Conservation (phyloP, 2,797 vertebrate genomes). For the Sorex maritimensis region DNA sequence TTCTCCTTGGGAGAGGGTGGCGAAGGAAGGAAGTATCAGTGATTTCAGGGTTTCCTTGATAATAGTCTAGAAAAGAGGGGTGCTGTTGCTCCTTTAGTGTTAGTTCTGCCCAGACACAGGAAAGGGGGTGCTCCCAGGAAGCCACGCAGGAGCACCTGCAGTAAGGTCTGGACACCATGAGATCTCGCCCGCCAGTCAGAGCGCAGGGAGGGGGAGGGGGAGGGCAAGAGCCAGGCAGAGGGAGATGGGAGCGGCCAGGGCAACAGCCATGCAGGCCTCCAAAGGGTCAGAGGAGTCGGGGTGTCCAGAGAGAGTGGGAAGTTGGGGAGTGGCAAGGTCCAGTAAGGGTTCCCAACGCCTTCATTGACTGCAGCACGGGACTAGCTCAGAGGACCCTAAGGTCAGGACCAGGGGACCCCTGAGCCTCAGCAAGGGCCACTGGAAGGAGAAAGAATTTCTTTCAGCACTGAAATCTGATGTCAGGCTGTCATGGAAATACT, state of each 20-base stretch:
- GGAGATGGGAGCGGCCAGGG: not conserved
- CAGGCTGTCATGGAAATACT: not conserved
- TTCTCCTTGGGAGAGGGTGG: not conserved
- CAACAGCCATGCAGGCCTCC: not conserved
- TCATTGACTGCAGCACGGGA: not conserved
- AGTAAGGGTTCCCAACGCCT: not conserved
- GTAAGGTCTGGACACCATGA: too few relatives aligned
- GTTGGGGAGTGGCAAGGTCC: not conserved
- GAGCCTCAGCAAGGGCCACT: not conserved
- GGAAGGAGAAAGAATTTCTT: not conserved
- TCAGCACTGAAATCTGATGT: not conserved
- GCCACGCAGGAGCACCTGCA: too few relatives aligned
- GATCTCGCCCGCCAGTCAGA: not conserved
- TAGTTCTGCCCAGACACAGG: not conserved
- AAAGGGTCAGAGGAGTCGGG: not conserved
- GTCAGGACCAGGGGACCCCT: not conserved
- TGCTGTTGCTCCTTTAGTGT: not conserved
- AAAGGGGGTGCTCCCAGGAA: too few relatives aligned
- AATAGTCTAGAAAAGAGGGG: not conserved
- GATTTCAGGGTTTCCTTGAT: not conserved
- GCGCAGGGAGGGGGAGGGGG: not conserved
- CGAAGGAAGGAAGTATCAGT: not conserved
- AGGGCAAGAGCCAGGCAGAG: not conserved
- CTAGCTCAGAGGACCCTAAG: not conserved
- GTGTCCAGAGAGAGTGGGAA: not conserved